Percentiles rank a stretch among this genome's conserved stretches.
These are phyloP conservation scores for Drosophila tani DNA, from an alignment of 1,140 invertebrate genomes.

Conservation along the genomic window DNA sequence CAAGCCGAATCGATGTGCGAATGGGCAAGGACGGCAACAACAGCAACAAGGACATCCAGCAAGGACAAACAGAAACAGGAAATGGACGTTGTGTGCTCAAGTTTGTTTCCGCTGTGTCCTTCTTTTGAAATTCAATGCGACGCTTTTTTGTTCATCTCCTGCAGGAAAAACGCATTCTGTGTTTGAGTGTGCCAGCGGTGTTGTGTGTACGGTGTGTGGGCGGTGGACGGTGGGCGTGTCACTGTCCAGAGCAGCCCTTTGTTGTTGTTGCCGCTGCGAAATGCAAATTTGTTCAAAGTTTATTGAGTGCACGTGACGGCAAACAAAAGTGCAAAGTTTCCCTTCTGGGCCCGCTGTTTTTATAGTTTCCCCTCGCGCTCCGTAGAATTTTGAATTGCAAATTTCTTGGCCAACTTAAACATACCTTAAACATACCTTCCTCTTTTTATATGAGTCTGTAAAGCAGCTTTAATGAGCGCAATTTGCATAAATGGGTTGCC, in stretches of 20 bases:
- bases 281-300: conserved; percentile 84
- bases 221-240: conserved; percentile 18
- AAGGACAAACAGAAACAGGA: conserved; percentile 80
- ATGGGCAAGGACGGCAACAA: conserved; percentile 46
- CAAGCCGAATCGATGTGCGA: conserved; percentile 49
- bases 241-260: conserved; percentile 29
- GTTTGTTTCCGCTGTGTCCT: conserved; percentile 73
- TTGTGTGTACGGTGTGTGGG: conserved; percentile 11
- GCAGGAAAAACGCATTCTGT: conserved; percentile 43
- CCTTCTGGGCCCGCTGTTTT: conserved; percentile 24
- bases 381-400: conserved; percentile 68
- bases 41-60: conserved; percentile 23
- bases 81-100: conserved; percentile 82
- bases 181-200: conserved; percentile 1
- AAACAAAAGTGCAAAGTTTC: conserved; percentile 81
- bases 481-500: conserved; percentile 40
- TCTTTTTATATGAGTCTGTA: conserved; percentile 14
- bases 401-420: conserved; percentile 53
- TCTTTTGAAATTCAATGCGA: conserved; percentile 78
- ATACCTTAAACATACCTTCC: conserved; percentile 30
- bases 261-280: conserved; percentile 51
- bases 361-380: conserved; percentile 23
- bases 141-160: conserved; percentile 24
- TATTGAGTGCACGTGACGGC: conserved; percentile 84
- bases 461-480: conserved; percentile 36